Conservation (phyloP, 2,888 invertebrate genomes). For the Ecliptopera silaceata region DNA sequence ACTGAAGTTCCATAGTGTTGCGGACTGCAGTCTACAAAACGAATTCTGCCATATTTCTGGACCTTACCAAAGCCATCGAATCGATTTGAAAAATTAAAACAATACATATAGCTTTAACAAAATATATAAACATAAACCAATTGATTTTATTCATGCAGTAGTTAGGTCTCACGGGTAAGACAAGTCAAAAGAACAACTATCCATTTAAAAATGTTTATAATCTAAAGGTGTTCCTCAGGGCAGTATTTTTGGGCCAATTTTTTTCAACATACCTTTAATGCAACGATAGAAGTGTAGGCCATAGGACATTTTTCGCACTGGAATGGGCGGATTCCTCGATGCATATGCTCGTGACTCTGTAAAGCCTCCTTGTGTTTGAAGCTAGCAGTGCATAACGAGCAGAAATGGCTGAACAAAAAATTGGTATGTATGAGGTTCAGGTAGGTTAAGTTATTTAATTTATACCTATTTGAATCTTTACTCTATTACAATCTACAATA, state of each 20-base stretch:
- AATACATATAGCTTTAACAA: too few species aligned
- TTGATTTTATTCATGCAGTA: too few species aligned
- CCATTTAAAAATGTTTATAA: neutral
- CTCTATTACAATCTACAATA: too few species aligned
- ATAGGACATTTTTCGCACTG: conserved; percentile 53
- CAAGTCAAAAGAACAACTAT: too few species aligned
- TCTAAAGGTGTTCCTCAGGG: neutral
- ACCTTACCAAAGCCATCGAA: neutral
- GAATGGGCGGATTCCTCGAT: conserved; percentile 62
- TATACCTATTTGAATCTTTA: too few species aligned
- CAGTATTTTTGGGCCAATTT: neutral
- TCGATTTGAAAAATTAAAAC: too few species aligned
- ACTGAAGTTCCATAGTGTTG: too few species aligned
- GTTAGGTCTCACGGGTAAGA: too few species aligned
- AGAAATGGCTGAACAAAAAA: conserved; percentile 42
- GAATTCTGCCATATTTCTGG: neutral
- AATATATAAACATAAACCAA: too few species aligned
- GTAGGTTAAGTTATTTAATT: neutral
- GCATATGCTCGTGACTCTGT: conserved; percentile 56
- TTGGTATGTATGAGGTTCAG: neutral
- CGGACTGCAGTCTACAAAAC: too few species aligned
- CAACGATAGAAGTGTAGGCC: conserved; percentile 53
- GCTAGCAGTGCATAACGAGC: conserved; percentile 55
- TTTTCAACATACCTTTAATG: conserved; percentile 4
- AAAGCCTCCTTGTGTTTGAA: conserved; percentile 50